These are phyloP conservation scores for Liparis tanakae DNA, from an alignment of 2,797 vertebrate genomes.

Conservation along the genomic window DNA sequence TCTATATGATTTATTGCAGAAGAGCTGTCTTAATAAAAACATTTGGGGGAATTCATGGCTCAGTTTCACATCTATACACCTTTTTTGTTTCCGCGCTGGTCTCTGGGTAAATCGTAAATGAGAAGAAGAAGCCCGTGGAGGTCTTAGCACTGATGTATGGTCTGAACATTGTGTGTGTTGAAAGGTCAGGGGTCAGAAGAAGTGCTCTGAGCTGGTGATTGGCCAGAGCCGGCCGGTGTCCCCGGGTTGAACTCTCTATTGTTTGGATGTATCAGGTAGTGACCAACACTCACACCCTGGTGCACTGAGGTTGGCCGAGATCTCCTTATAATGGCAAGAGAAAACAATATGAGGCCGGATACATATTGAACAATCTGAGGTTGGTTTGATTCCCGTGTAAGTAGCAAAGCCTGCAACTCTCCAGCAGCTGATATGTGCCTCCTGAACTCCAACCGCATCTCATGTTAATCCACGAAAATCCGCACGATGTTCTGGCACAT, in stretches of 20 bases:
- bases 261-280: slow-evolving; percentile 83
- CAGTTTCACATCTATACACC: slow-evolving; percentile 65
- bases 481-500: slow-evolving; percentile 35
- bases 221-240: slow-evolving; percentile 91
- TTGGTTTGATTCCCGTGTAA: slow-evolving; percentile 33
- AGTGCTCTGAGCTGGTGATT: slow-evolving; percentile 89
- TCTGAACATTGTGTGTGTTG: slow-evolving; percentile 82
- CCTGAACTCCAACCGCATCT: slow-evolving; percentile 10
- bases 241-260: slow-evolving; percentile 92
- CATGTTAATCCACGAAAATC: slow-evolving; percentile 47
- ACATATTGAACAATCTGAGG: slow-evolving; percentile 40
- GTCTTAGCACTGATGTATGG: slow-evolving; percentile 78
- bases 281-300: slow-evolving; percentile 77
- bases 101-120: slow-evolving; percentile 64
- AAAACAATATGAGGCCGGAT: slow-evolving; percentile 61
- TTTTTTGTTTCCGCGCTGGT: slow-evolving; percentile 74
- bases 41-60: slow-evolving; percentile 60
- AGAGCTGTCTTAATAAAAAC: slow-evolving; percentile 58
- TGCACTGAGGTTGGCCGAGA: slow-evolving; percentile 57
- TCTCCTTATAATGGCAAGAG: slow-evolving; percentile 50
- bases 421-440: slow-evolving; percentile 42
- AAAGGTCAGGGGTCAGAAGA: slow-evolving; percentile 84
- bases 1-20: slow-evolving; percentile 53
- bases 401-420: slow-evolving; percentile 17
- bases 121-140: slow-evolving; percentile 66